phyloP scores from a whole-genome alignment of 2,797 vertebrate genomes.

The Cyclopterus lumpus region DNA sequence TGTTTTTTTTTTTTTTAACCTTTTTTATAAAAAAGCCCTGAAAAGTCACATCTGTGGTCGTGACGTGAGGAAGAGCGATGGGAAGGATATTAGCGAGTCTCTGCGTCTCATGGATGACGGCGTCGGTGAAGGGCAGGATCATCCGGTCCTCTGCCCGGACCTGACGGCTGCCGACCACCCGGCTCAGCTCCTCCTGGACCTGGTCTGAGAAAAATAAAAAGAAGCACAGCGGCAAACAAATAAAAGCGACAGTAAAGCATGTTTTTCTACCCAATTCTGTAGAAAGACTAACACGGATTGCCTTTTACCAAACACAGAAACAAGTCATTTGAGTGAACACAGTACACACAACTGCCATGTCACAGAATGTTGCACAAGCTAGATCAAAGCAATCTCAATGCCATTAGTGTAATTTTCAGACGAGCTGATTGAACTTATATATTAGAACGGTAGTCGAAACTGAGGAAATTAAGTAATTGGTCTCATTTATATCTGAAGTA shows the following conservation, averaged over 20 bases:
- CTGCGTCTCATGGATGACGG: conserved; percentile 77
- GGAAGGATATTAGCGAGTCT: conserved; percentile 64
- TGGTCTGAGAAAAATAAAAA: conserved; percentile 43
- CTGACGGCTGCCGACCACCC: conserved; percentile 59
- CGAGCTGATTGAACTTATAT: not conserved
- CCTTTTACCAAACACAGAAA: not conserved
- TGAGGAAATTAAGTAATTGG: not conserved
- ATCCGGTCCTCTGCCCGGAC: conserved; percentile 62
- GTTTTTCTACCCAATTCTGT: rapidly evolving
- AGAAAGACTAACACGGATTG: not conserved
- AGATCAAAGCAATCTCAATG: not conserved
- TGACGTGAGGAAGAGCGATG: conserved; percentile 54
- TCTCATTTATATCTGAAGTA: not conserved
- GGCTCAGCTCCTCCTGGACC: conserved; percentile 74
- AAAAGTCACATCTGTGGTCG: conserved; percentile 70
- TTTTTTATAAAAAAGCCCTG: conserved; percentile 74
- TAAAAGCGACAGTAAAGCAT: not conserved
- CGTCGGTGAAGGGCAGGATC: conserved; percentile 69
- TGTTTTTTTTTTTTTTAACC: conserved; percentile 45
- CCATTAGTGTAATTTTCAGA: not conserved
- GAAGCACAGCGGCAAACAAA: not conserved
- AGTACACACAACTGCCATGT: not conserved
- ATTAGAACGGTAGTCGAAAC: not conserved
- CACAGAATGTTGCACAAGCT: not conserved
- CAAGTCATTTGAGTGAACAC: not conserved